A percentile compares a stretch with the other conserved stretches of the same genome.
phyloP scores from a whole-genome alignment of 2,888 invertebrate genomes.

The Minunthozetes semirufus region DNA sequence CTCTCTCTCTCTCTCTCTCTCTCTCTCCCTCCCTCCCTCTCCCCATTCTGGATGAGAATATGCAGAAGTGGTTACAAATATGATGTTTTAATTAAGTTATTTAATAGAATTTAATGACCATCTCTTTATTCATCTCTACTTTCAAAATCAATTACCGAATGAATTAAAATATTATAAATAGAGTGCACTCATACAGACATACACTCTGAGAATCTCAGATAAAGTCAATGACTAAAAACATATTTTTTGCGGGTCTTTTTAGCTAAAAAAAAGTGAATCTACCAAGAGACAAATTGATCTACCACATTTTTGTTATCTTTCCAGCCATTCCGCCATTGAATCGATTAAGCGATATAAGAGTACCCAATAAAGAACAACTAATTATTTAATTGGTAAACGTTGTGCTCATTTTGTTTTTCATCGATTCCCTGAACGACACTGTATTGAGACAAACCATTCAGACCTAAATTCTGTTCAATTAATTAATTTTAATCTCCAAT shows the following conservation, averaged over 20 bases:
- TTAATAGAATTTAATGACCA: not conserved
- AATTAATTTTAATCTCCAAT: not conserved
- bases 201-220: too few species aligned
- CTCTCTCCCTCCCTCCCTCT: not conserved
- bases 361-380: not conserved
- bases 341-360: not conserved
- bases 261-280: not conserved
- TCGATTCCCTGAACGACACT: not conserved
- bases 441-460: not conserved
- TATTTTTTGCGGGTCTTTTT: too few species aligned
- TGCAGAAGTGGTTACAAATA: not conserved
- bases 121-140: too few species aligned
- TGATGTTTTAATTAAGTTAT: not conserved
- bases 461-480: not conserved
- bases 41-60: not conserved
- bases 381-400: constrained; percentile 26
- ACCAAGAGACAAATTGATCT: not conserved
- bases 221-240: too few species aligned
- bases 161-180: too few species aligned
- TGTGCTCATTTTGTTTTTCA: constrained; percentile 2
- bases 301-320: too few species aligned
- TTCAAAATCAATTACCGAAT: too few species aligned
- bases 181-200: too few species aligned
- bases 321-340: not conserved
- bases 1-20: constrained; percentile 3